A percentile compares a stretch with the other conserved stretches of the same genome.
phyloP scores from a whole-genome alignment of 2,888 invertebrate species.

The Apotomis betuletana region DNA sequence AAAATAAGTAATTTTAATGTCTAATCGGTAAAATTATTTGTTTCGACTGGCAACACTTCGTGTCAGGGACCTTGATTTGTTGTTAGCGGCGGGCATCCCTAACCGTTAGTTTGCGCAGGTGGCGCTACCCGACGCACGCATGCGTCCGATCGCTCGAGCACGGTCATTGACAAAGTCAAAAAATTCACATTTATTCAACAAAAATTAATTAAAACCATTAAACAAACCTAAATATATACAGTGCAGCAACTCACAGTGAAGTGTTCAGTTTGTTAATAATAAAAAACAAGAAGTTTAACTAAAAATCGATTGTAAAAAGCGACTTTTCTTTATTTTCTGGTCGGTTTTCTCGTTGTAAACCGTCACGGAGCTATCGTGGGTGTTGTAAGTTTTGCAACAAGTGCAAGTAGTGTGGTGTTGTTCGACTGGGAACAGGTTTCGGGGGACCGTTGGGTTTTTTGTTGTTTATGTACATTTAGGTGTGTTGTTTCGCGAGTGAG shows the following conservation, averaged over 20 bases:
- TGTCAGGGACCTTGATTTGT: constrained; percentile 35
- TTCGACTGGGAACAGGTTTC: constrained; percentile 71
- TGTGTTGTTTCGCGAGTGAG: constrained; percentile 63
- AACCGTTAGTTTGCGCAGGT: constrained; percentile 65
- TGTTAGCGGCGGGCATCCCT: constrained; percentile 43
- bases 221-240: constrained; percentile 52
- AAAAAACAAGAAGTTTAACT: constrained; percentile 51
- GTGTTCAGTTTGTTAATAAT: constrained; percentile 28
- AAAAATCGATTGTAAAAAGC: constrained; percentile 72
- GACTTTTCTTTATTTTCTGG: constrained; percentile 61
- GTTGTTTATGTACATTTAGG: constrained; percentile 68
- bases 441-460: constrained; percentile 73
- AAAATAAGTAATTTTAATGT: not conserved
- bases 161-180: constrained; percentile 67
- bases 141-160: constrained; percentile 61
- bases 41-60: constrained; percentile 30
- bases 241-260: constrained; percentile 18
- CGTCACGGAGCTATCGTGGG: constrained; percentile 50
- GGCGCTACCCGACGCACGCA: constrained; percentile 60
- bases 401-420: constrained; percentile 63
- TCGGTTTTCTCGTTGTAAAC: constrained; percentile 65
- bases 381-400: constrained; percentile 73
- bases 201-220: constrained; percentile 53
- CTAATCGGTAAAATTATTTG: constrained; percentile 18
- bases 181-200: constrained; percentile 59